Evolutionary conservation across 2,888 invertebrate species (phyloP).

Genomic region (Operophtera brumata): DNA sequence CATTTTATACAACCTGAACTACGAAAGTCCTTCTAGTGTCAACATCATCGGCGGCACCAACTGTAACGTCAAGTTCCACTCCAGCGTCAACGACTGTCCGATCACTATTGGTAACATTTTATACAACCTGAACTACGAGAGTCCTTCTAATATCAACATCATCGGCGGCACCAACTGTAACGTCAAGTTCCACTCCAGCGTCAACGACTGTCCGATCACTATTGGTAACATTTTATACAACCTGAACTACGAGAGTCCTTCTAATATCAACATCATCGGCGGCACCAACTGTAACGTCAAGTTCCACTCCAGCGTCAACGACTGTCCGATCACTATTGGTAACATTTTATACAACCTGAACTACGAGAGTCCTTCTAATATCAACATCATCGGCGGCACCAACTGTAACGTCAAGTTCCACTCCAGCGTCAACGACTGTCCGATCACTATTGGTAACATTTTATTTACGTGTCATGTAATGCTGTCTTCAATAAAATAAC

Average conservation of each 20-base stretch:
- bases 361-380: constrained; percentile 71
- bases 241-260: constrained; percentile 63
- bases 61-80: constrained; percentile 54
- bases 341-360: constrained; percentile 10
- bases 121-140: constrained; percentile 47
- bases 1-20: constrained; percentile 27
- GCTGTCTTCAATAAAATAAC: too few relatives aligned
- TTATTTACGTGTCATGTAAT: too few relatives aligned
- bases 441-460: constrained; percentile 52
- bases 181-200: constrained; percentile 52
- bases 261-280: constrained; percentile 68
- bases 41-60: constrained; percentile 66
- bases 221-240: constrained; percentile 43
- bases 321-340: constrained; percentile 57
- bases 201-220: constrained; percentile 52
- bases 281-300: constrained; percentile 57
- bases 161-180: constrained; percentile 58
- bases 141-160: constrained; percentile 73
- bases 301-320: constrained; percentile 51
- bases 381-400: constrained; percentile 65
- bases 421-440: constrained; percentile 51
- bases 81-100: constrained; percentile 48
- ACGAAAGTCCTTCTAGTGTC: constrained; percentile 71
- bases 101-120: constrained; percentile 52
- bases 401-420: constrained; percentile 56